Evolutionary conservation across 2,888 invertebrate species (phyloP).

Genomic region (Andrena haemorrhoa): DNA sequence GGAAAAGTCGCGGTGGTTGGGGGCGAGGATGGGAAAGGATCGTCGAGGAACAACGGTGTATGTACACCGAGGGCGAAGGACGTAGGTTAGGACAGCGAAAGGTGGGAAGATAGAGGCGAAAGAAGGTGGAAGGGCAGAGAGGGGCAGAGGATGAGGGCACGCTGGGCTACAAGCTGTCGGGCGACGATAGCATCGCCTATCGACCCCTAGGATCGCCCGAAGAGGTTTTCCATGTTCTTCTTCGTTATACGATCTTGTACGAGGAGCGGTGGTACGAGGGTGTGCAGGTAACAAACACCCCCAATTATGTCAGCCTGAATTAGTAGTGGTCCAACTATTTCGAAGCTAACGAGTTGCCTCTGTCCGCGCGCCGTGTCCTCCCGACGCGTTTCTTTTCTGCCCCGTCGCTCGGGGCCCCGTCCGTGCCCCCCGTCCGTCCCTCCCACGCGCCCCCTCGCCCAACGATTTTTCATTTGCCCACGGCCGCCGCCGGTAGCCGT

Average conservation of each 20-base stretch:
- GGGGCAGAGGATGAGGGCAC: slow-evolving; percentile 69
- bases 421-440: slow-evolving; percentile 19
- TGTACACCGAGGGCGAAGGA: slow-evolving; percentile 33
- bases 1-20: slow-evolving; percentile 38
- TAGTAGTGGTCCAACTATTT: slow-evolving; percentile 84
- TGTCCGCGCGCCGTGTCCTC: slow-evolving; percentile 44
- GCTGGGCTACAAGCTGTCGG: slow-evolving; percentile 82
- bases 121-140: slow-evolving; percentile 47
- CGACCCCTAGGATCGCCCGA: slow-evolving; percentile 83
- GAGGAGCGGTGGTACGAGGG: slow-evolving; percentile 78
- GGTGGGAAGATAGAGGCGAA: slow-evolving; percentile 42
- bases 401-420: slow-evolving; percentile 12
- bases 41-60: slow-evolving; percentile 52
- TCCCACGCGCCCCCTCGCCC: slow-evolving; percentile 29
- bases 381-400: slow-evolving; percentile 10
- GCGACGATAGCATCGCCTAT: slow-evolving; percentile 84
- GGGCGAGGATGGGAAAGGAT: slow-evolving; percentile 40
- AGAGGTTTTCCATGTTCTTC: slow-evolving; percentile 85
- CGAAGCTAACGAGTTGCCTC: slow-evolving; percentile 81
- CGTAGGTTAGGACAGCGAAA: slow-evolving; percentile 48
- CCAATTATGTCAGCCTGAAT: slow-evolving; percentile 85
- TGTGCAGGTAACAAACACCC: slow-evolving; percentile 84
- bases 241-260: slow-evolving; percentile 84
- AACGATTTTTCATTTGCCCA: slow-evolving; percentile 74
- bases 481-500: slow-evolving; percentile 67